Evolutionary conservation across 2,797 vertebrate genomes (phyloP).

Genomic region (Oreortyx pictus): DNA sequence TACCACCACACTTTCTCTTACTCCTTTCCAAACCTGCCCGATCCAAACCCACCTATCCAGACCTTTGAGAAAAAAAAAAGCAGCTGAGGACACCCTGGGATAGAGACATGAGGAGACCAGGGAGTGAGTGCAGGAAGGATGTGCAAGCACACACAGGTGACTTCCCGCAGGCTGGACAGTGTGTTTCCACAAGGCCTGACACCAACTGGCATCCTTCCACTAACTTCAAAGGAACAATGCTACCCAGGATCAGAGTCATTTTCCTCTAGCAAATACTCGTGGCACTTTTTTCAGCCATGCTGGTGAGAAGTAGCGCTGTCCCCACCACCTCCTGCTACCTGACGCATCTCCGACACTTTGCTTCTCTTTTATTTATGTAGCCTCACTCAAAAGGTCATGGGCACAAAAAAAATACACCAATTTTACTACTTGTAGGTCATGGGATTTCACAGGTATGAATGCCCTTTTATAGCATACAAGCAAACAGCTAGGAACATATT

Average conservation of each 20-base stretch:
- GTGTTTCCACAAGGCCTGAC: background rate
- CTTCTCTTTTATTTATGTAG: background rate
- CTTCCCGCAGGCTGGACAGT: background rate
- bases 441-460: constrained; percentile 60
- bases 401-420: background rate
- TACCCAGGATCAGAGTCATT: accelerated
- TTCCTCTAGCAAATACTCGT: background rate
- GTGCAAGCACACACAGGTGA: background rate
- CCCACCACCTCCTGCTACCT: background rate
- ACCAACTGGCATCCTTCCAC: accelerated
- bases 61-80: background rate
- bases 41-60: background rate
- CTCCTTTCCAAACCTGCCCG: background rate
- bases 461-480: constrained; percentile 50
- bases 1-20: background rate
- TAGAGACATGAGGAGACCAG: background rate
- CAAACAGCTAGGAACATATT: constrained; percentile 46
- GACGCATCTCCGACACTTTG: accelerated
- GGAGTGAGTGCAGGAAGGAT: background rate
- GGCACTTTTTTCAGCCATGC: background rate
- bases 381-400: constrained; percentile 17
- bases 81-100: background rate
- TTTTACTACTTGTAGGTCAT: constrained; percentile 58
- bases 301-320: background rate
- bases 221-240: background rate